A percentile compares a stretch with the other conserved stretches of the same genome.
Conservation (phyloP, 2,888 invertebrate genomes). For the Ophion ventricosus region DNA sequence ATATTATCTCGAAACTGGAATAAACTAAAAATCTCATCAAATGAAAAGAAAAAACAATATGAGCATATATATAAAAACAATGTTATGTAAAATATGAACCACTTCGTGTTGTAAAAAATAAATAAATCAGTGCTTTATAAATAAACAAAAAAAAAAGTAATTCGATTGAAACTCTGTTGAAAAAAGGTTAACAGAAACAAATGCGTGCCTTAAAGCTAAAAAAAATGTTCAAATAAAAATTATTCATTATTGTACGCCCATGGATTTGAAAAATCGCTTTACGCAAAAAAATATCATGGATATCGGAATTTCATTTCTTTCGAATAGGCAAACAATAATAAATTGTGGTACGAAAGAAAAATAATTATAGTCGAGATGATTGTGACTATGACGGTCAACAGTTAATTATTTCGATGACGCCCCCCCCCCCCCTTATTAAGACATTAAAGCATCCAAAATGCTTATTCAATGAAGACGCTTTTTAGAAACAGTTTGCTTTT, state of each 20-base stretch:
- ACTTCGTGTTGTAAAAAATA: slow-evolving; percentile 12
- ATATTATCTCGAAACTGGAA: slow-evolving; percentile 45
- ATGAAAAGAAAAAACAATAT: slow-evolving; percentile 65
- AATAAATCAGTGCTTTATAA: slow-evolving; percentile 15
- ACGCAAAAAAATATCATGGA: slow-evolving; percentile 17
- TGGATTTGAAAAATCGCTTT: neutral
- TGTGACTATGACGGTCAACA: neutral
- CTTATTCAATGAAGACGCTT: neutral
- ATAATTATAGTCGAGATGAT: slow-evolving; percentile 36
- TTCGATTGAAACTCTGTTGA: slow-evolving; percentile 6
- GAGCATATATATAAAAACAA: slow-evolving; percentile 62
- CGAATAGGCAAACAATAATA: slow-evolving; percentile 32
- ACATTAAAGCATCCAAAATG: neutral
- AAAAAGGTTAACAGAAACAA: slow-evolving; percentile 13
- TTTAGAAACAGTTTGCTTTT: slow-evolving; percentile 20
- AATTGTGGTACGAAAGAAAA: slow-evolving; percentile 45
- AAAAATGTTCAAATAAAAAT: slow-evolving; percentile 56
- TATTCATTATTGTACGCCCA: neutral
- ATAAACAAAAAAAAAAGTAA: slow-evolving; percentile 22
- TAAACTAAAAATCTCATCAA: slow-evolving; percentile 52
- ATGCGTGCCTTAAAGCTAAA: slow-evolving; percentile 3
- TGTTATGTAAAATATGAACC: neutral
- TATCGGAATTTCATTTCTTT: neutral
- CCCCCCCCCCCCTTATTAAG: neutral
- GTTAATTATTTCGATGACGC: neutral